phyloP scores from a whole-genome alignment of 2,113 vertebrate species.

The Vulpes vulpes region DNA sequence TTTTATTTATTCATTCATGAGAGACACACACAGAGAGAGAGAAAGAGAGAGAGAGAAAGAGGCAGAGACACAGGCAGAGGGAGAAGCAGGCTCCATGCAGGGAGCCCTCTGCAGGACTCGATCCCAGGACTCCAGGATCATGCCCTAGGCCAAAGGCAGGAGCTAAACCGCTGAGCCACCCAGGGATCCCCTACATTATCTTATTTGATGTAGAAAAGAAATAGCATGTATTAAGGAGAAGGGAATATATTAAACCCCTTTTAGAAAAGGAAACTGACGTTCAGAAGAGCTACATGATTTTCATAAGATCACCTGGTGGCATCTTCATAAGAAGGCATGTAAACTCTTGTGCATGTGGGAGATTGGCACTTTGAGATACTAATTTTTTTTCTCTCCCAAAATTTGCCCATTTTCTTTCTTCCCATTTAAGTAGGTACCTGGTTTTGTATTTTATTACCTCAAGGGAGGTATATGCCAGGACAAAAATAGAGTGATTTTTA shows the following conservation, averaged over 20 bases:
- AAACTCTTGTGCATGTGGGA: neutral
- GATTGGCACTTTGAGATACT: slow-evolving; percentile 6
- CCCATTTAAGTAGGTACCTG: neutral
- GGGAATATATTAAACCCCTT: neutral
- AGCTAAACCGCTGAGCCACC: no score
- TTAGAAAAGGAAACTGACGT: slow-evolving; percentile 54
- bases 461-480: neutral
- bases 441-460: neutral
- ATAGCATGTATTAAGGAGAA: neutral
- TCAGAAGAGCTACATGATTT: slow-evolving; percentile 9
- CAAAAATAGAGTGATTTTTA: neutral
- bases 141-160: no score
- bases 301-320: neutral
- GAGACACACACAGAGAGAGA: no score
- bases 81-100: no score
- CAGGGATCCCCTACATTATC: neutral
- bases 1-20: no score
- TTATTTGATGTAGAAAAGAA: neutral
- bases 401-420: slow-evolving; percentile 42
- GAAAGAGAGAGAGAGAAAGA: no score
- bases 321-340: neutral
- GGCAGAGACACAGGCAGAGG: no score
- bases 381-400: neutral
- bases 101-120: no score
- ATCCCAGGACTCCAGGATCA: no score